A percentile compares a stretch with the other conserved stretches of the same genome.
Conservation (phyloP, 2,113 vertebrate species). For the Microtus ochrogaster region DNA sequence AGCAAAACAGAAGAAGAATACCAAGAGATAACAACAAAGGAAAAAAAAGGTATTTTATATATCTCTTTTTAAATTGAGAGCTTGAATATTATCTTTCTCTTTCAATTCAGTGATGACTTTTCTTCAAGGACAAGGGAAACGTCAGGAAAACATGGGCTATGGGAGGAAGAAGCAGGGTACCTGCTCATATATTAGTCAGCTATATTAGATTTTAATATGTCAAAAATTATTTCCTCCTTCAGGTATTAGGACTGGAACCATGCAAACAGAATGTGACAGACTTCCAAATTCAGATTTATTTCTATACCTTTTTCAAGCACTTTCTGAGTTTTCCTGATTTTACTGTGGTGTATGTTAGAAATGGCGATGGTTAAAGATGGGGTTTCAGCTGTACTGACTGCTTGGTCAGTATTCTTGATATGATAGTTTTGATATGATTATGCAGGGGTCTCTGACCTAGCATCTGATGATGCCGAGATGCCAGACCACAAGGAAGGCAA, state of each 20-base stretch:
- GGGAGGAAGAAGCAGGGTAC: background rate
- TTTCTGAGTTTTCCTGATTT: conserved; percentile 45
- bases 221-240: background rate
- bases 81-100: background rate
- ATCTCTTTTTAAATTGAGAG: conserved; percentile 45
- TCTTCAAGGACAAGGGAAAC: background rate
- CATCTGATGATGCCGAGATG: background rate
- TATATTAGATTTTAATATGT: conserved; percentile 20
- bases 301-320: background rate
- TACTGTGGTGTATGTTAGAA: conserved; percentile 27
- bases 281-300: conserved; percentile 1
- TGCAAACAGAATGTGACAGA: background rate
- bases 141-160: background rate
- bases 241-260: background rate
- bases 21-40: background rate
- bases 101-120: background rate
- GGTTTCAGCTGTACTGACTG: background rate
- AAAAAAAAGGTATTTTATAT: background rate
- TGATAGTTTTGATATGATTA: background rate
- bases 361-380: conserved; percentile 7
- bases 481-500: background rate
- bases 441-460: background rate
- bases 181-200: background rate
- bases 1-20: background rate
- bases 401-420: conserved; percentile 18